Conservation (phyloP, 2,888 invertebrate species). For the Lasioglossum vierecki region DNA sequence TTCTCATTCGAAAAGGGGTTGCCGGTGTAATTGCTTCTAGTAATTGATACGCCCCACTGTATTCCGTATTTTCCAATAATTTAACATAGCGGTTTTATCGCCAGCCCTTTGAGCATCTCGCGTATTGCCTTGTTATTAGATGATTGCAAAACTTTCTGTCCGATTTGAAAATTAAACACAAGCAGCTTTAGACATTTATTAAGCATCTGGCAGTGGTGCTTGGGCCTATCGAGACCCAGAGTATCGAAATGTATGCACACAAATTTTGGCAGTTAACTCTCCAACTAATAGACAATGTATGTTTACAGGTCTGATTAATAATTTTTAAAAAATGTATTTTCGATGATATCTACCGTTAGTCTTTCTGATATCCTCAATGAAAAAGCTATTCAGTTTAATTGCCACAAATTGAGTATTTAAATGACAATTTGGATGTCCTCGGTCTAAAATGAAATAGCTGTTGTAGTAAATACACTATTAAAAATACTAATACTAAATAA, state of each 20-base stretch:
- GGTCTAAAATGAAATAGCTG: not conserved
- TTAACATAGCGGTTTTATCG: not conserved
- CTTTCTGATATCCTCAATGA: no score
- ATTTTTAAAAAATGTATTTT: no score
- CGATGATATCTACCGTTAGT: no score
- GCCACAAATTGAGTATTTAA: no score
- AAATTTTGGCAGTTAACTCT: not conserved
- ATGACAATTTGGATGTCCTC: no score
- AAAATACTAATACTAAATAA: no score
- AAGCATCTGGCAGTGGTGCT: no score
- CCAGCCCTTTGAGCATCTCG: not conserved
- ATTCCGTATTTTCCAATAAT: not conserved
- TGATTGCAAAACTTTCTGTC: not conserved
- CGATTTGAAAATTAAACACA: not conserved
- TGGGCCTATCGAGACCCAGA: not conserved
- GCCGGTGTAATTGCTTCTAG: slow-evolving; percentile 17
- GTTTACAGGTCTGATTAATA: no score
- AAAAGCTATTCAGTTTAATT: no score
- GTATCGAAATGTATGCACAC: not conserved
- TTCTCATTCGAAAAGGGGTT: not conserved
- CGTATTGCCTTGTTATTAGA: not conserved
- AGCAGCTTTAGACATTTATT: not conserved
- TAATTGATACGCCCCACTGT: not conserved
- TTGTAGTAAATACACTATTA: not conserved
- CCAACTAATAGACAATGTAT: no score